Percentiles rank a stretch among this genome's conserved stretches.
phyloP scores from a whole-genome alignment of 2,797 vertebrate genomes.

The Glyptemys insculpta region DNA sequence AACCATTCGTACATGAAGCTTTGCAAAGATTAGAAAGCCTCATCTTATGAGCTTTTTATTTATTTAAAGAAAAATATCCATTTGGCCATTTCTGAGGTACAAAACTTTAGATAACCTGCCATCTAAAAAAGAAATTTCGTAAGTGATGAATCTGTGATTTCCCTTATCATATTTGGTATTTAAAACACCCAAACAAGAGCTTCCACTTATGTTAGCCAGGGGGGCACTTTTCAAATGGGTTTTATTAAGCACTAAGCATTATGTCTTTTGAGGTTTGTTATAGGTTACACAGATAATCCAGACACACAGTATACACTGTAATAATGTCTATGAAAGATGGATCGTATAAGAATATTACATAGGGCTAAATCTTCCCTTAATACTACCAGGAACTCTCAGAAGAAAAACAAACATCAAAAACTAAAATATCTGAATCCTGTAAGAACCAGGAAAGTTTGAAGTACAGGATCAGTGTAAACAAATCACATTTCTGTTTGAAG shows the following conservation, averaged over 20 bases:
- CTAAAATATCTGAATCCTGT: not conserved
- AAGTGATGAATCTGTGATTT: not conserved
- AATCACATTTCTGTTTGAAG: not conserved
- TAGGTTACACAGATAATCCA: not conserved
- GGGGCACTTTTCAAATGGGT: not conserved
- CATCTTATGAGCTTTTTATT: not conserved
- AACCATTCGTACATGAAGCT: conserved; percentile 5
- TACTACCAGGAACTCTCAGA: not conserved
- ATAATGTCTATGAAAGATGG: not conserved
- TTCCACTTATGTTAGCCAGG: not conserved
- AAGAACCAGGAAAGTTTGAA: not conserved
- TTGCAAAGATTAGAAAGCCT: not conserved
- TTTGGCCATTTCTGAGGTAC: not conserved
- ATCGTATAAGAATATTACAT: not conserved
- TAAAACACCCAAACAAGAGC: not conserved
- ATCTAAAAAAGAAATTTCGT: not conserved
- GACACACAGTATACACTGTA: not conserved
- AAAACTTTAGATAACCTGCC: not conserved
- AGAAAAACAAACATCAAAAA: not conserved
- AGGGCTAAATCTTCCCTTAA: not conserved
- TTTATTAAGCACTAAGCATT: not conserved
- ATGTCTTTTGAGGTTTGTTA: not conserved
- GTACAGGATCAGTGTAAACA: not conserved
- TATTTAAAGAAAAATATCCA: not conserved
- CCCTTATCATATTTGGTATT: fast-evolving